Conservation (phyloP, 2,888 invertebrate species). For the Folsomia candida region DNA sequence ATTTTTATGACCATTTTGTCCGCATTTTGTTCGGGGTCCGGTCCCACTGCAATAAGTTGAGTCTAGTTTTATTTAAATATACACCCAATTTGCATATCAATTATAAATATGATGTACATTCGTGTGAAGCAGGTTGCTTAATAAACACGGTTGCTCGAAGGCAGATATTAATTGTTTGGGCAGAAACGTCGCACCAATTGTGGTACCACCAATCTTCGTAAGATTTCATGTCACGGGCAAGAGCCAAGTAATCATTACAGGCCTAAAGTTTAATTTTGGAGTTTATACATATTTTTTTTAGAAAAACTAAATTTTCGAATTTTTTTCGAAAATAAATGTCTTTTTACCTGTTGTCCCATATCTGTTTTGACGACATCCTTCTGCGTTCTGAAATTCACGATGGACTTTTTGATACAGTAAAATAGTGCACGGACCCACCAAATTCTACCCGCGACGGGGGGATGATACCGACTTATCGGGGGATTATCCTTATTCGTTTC, state of each 20-base stretch:
- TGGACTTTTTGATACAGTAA: conserved; percentile 73
- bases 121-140: conserved; percentile 54
- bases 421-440: conserved; percentile 81
- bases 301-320: too few species aligned
- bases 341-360: conserved; percentile 62
- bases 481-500: conserved; percentile 59
- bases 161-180: conserved; percentile 64
- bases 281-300: conserved; percentile 24
- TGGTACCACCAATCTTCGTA: conserved; percentile 72
- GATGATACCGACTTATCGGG: conserved; percentile 71
- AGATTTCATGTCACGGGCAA: conserved; percentile 71
- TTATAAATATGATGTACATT: conserved; percentile 30
- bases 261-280: too few species aligned
- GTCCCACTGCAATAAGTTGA: conserved; percentile 42
- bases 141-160: conserved; percentile 69
- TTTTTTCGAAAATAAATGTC: too few species aligned
- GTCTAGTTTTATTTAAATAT: too few species aligned
- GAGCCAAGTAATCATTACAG: conserved; percentile 72
- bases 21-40: conserved; percentile 35
- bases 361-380: conserved; percentile 71
- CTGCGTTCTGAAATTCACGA: conserved; percentile 74
- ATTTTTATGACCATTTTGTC: conserved; percentile 52
- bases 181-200: conserved; percentile 68
- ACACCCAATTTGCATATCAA: conserved; percentile 18
- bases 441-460: conserved; percentile 78